Evolutionary conservation across 2,888 invertebrate species (phyloP).

Genomic region (Acronicta aceris): DNA sequence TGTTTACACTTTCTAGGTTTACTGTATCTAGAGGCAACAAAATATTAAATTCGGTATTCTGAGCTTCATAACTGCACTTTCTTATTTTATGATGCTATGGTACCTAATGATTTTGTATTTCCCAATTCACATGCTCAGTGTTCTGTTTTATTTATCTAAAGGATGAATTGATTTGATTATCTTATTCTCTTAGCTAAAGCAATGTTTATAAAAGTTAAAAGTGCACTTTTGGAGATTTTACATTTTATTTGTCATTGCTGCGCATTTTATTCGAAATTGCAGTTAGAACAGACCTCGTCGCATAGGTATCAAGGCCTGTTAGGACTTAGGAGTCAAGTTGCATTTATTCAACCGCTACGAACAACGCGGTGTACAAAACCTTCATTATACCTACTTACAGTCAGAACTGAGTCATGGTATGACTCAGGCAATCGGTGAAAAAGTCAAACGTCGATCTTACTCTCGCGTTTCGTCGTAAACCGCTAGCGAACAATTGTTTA

Average conservation of each 20-base stretch:
- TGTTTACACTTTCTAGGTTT: conserved; percentile 40
- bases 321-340: conserved; percentile 65
- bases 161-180: neutral
- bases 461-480: conserved; percentile 54
- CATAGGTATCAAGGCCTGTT: conserved; percentile 70
- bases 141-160: neutral
- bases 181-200: neutral
- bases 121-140: neutral
- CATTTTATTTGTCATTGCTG: too few relatives aligned
- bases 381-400: conserved; percentile 34
- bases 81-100: neutral
- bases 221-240: too few relatives aligned
- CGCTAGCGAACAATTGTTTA: conserved; percentile 31
- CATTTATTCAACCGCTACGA: conserved; percentile 45
- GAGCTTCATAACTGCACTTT: conserved; percentile 4
- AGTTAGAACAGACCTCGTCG: conserved; percentile 34
- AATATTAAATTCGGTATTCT: conserved; percentile 11
- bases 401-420: conserved; percentile 58
- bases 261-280: neutral
- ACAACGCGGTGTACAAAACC: conserved; percentile 34
- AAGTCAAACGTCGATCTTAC: conserved; percentile 58
- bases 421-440: conserved; percentile 67
- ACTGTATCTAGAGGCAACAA: neutral
- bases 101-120: neutral
- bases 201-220: too few relatives aligned